Conservation (phyloP, 2,888 invertebrate species). For the Polydrusus cervinus region DNA sequence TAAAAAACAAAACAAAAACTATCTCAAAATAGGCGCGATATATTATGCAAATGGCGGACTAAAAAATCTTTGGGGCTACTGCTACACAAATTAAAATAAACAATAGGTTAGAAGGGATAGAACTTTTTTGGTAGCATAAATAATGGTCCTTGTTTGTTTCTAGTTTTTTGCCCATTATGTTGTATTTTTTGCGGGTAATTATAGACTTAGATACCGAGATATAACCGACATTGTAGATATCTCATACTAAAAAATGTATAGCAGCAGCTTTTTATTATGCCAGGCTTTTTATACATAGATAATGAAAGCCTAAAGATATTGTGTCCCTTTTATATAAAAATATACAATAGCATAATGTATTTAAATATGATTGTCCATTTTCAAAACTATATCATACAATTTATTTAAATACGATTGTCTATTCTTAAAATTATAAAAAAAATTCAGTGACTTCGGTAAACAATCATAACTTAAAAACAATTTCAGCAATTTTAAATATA, state of each 20-base stretch:
- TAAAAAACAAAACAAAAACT: conserved; percentile 27
- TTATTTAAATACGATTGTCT: no score
- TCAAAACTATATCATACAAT: no score
- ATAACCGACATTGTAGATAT: conserved; percentile 42
- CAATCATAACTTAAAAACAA: no score
- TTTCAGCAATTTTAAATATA: no score
- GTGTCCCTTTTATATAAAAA: no score
- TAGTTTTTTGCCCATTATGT: conserved; percentile 30
- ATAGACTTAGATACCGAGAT: conserved; percentile 50
- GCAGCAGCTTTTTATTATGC: not conserved
- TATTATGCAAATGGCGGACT: conserved; percentile 20
- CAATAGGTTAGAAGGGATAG: conserved; percentile 38
- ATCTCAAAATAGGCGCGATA: conserved; percentile 19
- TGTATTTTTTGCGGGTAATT: conserved; percentile 48
- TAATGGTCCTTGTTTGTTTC: conserved; percentile 52
- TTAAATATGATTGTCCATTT: no score
- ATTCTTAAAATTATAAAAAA: no score
- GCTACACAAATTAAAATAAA: conserved; percentile 50
- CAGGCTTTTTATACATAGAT: no score
- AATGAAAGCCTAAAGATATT: no score
- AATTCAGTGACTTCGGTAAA: no score
- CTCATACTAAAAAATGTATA: not conserved
- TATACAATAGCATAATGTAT: no score
- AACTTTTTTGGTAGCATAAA: conserved; percentile 49
- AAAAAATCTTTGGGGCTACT: conserved; percentile 39